Percentiles rank a stretch among this genome's conserved stretches.
These are phyloP conservation scores for Amblyopsis hoosieri DNA, from an alignment of 2,797 vertebrate genomes.

Conservation along the genomic window DNA sequence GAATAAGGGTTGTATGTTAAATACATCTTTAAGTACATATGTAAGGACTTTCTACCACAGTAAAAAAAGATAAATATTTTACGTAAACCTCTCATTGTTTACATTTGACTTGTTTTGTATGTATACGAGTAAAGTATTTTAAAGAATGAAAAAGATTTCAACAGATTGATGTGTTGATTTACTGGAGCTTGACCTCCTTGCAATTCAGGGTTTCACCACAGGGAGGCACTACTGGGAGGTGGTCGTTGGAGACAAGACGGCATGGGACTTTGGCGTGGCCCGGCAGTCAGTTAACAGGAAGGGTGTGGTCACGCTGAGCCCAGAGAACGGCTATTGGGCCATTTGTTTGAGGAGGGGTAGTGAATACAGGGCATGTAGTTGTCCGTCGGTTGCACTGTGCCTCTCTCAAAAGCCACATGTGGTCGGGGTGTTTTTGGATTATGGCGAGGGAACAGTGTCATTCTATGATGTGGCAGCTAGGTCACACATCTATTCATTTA, in stretches of 20 bases:
- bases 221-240: slow-evolving; percentile 84
- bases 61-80: too few relatives aligned
- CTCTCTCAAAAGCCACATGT: slow-evolving; percentile 16
- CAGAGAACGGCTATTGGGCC: slow-evolving; percentile 60
- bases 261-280: slow-evolving; percentile 75
- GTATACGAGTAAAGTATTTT: neutral
- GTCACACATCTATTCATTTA: slow-evolving; percentile 72
- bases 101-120: too few relatives aligned
- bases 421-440: slow-evolving; percentile 71
- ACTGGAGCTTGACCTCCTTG: slow-evolving; percentile 28
- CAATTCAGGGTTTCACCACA: slow-evolving; percentile 63
- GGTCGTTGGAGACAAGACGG: slow-evolving; percentile 71
- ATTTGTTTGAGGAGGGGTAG: slow-evolving; percentile 65
- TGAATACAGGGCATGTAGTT: slow-evolving; percentile 70
- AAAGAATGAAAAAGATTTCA: neutral
- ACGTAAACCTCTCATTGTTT: too few relatives aligned
- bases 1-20: neutral
- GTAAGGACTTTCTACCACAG: too few relatives aligned
- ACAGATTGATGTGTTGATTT: neutral
- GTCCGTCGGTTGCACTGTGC: slow-evolving; percentile 56
- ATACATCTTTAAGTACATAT: neutral
- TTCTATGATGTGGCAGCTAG: slow-evolving; percentile 64
- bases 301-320: slow-evolving; percentile 39
- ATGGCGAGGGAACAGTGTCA: slow-evolving; percentile 64
- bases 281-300: slow-evolving; percentile 68